These are phyloP conservation scores for Chionodraco myersi DNA, from an alignment of 2,113 vertebrate genomes.

Conservation along the genomic window DNA sequence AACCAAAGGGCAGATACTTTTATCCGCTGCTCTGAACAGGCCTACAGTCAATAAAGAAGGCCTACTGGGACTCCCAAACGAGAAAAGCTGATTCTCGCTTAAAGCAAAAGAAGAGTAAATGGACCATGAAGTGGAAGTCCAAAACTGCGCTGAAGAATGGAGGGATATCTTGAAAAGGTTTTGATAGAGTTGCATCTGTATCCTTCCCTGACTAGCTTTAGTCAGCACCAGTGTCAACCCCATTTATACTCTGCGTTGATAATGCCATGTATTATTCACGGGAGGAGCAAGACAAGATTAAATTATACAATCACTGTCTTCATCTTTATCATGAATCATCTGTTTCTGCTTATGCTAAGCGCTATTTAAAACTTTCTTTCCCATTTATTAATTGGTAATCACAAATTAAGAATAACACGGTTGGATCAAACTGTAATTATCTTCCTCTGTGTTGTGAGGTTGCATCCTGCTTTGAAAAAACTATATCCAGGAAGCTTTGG, in stretches of 20 bases:
- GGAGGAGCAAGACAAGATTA: conserved; percentile 29
- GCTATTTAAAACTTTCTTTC: not conserved
- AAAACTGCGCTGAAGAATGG: conserved; percentile 38
- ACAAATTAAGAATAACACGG: not conserved
- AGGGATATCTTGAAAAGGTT: conserved; percentile 37
- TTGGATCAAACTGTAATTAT: conserved; percentile 27
- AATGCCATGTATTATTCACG: conserved; percentile 65
- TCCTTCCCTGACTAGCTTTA: conserved; percentile 44
- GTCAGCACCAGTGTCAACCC: conserved; percentile 52
- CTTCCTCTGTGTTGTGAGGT: conserved; percentile 10
- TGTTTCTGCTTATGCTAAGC: conserved; percentile 33
- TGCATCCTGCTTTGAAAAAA: conserved; percentile 38
- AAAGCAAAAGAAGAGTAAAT: conserved; percentile 43
- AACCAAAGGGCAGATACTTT: conserved; percentile 23
- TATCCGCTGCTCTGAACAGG: conserved; percentile 11
- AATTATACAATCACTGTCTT: conserved; percentile 43
- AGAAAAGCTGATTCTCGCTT: conserved; percentile 39
- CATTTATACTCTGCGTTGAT: conserved; percentile 28
- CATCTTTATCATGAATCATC: conserved; percentile 24
- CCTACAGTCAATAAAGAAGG: conserved; percentile 7
- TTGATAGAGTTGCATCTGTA: conserved; percentile 18
- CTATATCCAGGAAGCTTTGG: conserved; percentile 17
- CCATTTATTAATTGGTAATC: not conserved
- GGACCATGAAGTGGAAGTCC: conserved; percentile 49
- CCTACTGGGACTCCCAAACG: conserved; percentile 30